Evolutionary conservation across 1,140 invertebrate genomes (phyloP).

Genomic region (Meteorus sp.): DNA sequence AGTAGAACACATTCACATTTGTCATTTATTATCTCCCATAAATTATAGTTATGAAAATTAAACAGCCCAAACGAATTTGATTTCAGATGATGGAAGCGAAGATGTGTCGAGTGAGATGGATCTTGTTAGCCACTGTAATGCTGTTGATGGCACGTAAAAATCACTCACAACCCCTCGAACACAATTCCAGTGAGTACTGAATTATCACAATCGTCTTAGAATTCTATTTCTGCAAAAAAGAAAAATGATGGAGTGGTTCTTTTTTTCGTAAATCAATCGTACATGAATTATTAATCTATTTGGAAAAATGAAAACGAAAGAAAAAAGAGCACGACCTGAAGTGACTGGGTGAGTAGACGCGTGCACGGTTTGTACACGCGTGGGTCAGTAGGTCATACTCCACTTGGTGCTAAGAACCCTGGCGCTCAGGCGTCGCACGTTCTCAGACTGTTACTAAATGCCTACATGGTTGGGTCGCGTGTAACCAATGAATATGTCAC

Average conservation of each 20-base stretch:
- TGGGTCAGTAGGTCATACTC: slow-evolving; percentile 30
- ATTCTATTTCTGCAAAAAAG: not conserved
- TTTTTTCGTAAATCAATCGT: no score
- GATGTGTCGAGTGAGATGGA: not conserved
- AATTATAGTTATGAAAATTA: no score
- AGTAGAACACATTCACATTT: no score
- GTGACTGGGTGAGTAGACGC: slow-evolving; percentile 9
- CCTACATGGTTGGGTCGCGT: slow-evolving; percentile 17
- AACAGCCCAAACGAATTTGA: no score
- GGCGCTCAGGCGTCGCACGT: slow-evolving; percentile 18
- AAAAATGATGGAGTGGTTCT: not conserved
- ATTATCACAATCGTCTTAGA: no score
- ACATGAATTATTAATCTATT: no score
- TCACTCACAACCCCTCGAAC: slow-evolving; percentile 1
- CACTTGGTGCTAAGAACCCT: slow-evolving; percentile 28
- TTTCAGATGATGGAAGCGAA: slow-evolving; percentile 7
- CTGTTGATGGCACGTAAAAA: not conserved
- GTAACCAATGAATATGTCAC: slow-evolving; percentile 18
- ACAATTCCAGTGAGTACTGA: slow-evolving; percentile 17
- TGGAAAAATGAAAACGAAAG: slow-evolving; percentile 17
- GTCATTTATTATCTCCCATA: no score
- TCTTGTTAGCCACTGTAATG: slow-evolving; percentile 4
- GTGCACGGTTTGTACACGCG: slow-evolving; percentile 18
- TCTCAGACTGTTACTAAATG: slow-evolving; percentile 21
- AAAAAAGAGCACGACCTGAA: slow-evolving; percentile 12